phyloP scores from a whole-genome alignment of 2,113 vertebrate genomes.

The Ciconia boyciana region DNA sequence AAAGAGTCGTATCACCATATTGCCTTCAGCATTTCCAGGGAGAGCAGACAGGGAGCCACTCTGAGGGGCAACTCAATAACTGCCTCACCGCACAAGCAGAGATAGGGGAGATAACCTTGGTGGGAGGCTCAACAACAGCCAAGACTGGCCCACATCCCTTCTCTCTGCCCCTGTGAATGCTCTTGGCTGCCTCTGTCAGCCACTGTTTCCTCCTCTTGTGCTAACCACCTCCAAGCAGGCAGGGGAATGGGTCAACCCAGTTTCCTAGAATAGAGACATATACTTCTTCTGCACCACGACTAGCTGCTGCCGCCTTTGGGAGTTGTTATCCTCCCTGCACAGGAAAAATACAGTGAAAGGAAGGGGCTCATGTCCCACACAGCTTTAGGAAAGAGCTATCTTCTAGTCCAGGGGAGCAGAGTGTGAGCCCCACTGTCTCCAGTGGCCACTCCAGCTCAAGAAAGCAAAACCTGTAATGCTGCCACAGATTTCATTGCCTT shows the following conservation, averaged over 20 bases:
- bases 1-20: background rate
- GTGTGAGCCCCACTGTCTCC: background rate
- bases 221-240: background rate
- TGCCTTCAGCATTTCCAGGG: background rate
- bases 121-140: background rate
- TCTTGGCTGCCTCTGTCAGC: background rate
- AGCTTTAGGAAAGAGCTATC: background rate
- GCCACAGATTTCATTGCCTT: background rate
- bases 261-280: background rate
- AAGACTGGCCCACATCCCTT: background rate
- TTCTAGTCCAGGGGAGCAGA: background rate
- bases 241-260: constrained; percentile 9
- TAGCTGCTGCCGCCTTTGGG: background rate
- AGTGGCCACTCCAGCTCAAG: background rate
- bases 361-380: background rate
- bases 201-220: background rate
- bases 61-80: background rate
- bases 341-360: background rate
- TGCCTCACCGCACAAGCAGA: background rate
- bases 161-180: background rate
- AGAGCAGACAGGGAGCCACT: background rate
- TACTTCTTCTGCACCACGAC: background rate
- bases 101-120: background rate
- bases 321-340: background rate
- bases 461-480: background rate